Percentiles rank a stretch among this genome's conserved stretches.
phyloP scores from a whole-genome alignment of 2,888 invertebrate genomes.

The Tenthredo amoena region DNA sequence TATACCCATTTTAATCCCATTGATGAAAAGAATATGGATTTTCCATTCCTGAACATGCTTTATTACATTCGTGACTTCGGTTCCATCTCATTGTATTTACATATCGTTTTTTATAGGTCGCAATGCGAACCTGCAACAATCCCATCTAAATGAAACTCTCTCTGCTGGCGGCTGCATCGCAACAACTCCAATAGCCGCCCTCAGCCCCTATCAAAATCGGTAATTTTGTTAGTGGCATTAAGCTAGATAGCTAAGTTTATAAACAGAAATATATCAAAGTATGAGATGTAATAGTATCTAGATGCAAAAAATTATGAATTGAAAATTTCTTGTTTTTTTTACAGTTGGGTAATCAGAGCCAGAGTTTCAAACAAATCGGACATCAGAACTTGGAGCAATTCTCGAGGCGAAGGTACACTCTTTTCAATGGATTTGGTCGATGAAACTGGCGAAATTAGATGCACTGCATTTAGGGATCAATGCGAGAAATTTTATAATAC shows the following conservation, averaged over 20 bases:
- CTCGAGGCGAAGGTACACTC: slow-evolving; percentile 94
- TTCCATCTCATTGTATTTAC: background rate
- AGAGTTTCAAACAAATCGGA: slow-evolving; percentile 90
- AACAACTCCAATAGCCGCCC: slow-evolving; percentile 86
- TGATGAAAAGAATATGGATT: background rate
- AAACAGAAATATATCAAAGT: background rate
- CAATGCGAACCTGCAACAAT: background rate
- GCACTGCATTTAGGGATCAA: slow-evolving; percentile 92
- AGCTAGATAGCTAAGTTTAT: slow-evolving; percentile 40
- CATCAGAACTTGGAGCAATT: slow-evolving; percentile 94
- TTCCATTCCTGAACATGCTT: background rate
- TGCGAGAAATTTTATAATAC: slow-evolving; percentile 94
- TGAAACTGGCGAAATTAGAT: slow-evolving; percentile 95
- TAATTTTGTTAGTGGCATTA: slow-evolving; percentile 73
- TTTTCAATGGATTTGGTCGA: slow-evolving; percentile 96
- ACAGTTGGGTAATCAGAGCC: slow-evolving; percentile 95
- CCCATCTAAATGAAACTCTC: slow-evolving; percentile 60
- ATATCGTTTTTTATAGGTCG: background rate
- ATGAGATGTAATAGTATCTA: background rate
- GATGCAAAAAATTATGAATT: background rate
- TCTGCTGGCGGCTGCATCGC: slow-evolving; percentile 60
- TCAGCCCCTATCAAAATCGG: slow-evolving; percentile 97
- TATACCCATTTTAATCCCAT: background rate
- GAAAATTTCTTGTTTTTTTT: slow-evolving; percentile 54
- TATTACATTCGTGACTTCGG: background rate